Base-by-base conservation (phyloP, 2,113 vertebrate species). In the Orthonyx spaldingii region DNA sequence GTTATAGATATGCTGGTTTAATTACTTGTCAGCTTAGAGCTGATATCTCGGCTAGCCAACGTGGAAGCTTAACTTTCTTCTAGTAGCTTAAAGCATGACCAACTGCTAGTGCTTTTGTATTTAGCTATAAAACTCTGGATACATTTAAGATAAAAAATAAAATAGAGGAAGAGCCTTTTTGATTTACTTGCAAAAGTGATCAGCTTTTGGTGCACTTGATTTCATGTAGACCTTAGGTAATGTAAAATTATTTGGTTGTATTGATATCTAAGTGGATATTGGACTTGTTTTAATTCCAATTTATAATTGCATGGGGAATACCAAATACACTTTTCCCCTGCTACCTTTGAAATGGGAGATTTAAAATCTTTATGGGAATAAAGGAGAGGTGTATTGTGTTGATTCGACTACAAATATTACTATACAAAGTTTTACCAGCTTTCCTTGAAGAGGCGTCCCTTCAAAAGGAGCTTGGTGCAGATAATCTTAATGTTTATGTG, bases 21-120 rank as follows among this genome's bases (percentile, higher is more conserved):
- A 99, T 99, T 99, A 99, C 99, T 99, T 99, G 99, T 99, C 99
- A 99, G 99, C 99, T 99, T 99, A 99, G 95, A 98, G 98, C 98
- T 96, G 98, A 98, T 99, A 99, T 99, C 99, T 99, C 97, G 92
- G 98, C 98, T 98, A 98, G 99, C 98, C 98, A 98, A 98, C 97
- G 97, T 98, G 96, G 98, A 98, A 98, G 99, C 99, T 99, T 98
- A 98, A 99, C 98, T 99, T 99, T 98, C 98, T 98, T 98, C 98
- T 98, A 98, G 98, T 98, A 98, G 98, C 99, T 99, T 99, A 99
- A 98, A 99, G 98, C 98, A 98, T 98, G 98, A 98, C 98, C 98
- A 98, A 98, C 98, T 98, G 98, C 98, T 98, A 97, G 98, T 98
- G 98, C 98, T 98, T 99, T 98, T 97, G 94, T 98, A 98, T 98